Evolutionary conservation across 1,140 invertebrate species (phyloP), one percentile per base, ranked within the genome.

Genomic region (Drosophila busckii): DNA sequence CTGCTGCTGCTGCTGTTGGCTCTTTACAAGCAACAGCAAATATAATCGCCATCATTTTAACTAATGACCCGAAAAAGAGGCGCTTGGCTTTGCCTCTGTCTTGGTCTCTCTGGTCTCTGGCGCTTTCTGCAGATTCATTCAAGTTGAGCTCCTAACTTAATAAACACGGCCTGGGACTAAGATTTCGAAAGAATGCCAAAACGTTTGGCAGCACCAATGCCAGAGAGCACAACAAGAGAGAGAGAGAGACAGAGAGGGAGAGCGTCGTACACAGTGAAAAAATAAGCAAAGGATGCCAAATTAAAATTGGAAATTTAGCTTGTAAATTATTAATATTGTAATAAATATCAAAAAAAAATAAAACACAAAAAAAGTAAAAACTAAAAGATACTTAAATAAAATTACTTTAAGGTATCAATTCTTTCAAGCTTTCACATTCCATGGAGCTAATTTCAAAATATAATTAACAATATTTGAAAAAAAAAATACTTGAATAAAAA

Each of bases 1-100:
- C 50, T 13, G 20, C 28, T 46, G 23, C 26, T 8, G 23, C 25
- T 23, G 23, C 13, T 28, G 26, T 17, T 20, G 35, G 34, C 38
- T 52, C 64, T 73, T 80, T 80, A 82, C 68, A 73, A 53, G 65
- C n/a, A n/a, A n/a, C n/a, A n/a, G 13, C 54, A 46, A 82, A 83
- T n/a, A 83, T 83, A 82, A 75, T 82, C 75, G 75, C 76, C 75
- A 82, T 82, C 76, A 82, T 83, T 82, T 82, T 67, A 82, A 82
- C 75, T 82, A 82, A 82, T 82, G 75, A 82, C 76, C 61, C 61
- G 56, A 52, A 50, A 35, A 61, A 49, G 41, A 65, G 49, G 35
- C 54, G 61, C 54, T 70, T 60, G 50, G 37, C 63, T 45, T 40
- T 49, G 56, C 29, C 22, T 52, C 29, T 58, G 10, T 37, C 13